phyloP scores from a whole-genome alignment of 2,113 vertebrate genomes.

The Gambusia holbrooki region DNA sequence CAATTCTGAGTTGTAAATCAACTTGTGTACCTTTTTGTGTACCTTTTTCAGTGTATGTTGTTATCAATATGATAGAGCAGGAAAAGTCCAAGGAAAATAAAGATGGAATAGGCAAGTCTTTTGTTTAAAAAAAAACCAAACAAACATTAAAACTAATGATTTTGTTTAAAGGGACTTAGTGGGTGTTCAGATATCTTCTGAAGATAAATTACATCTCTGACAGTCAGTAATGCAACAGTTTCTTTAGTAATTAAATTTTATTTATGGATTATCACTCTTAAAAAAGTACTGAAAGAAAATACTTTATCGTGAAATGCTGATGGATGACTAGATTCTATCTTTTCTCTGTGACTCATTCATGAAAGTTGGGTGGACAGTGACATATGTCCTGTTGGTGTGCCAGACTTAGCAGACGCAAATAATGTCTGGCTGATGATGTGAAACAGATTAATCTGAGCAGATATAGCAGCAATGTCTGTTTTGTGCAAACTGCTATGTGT shows the following conservation, averaged over 20 bases:
- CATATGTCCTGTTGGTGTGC: constrained; percentile 42
- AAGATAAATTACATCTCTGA: constrained; percentile 15
- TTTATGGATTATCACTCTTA: constrained; percentile 35
- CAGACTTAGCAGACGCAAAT: constrained; percentile 45
- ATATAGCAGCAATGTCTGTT: constrained; percentile 40
- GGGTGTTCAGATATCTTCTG: constrained; percentile 8
- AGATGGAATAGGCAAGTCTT: neutral
- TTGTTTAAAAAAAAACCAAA: constrained; percentile 36
- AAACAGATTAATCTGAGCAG: constrained; percentile 42
- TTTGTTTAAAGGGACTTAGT: constrained; percentile 23
- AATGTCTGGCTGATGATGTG: constrained; percentile 43
- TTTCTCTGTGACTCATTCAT: constrained; percentile 36
- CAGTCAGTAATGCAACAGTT: constrained; percentile 20
- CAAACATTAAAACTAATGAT: constrained; percentile 36
- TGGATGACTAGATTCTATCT: constrained; percentile 53
- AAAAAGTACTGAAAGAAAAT: constrained; percentile 29
- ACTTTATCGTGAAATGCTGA: constrained; percentile 25
- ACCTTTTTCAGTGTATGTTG: too few species aligned
- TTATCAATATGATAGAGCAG: too few species aligned
- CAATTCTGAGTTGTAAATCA: too few species aligned
- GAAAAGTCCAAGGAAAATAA: too few species aligned
- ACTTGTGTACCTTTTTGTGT: too few species aligned
- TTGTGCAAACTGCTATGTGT: constrained; percentile 10
- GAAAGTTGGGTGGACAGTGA: constrained; percentile 55
- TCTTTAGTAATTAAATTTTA: constrained; percentile 36